phyloP scores from a whole-genome alignment of 2,113 vertebrate genomes.

The Passer montanus region DNA sequence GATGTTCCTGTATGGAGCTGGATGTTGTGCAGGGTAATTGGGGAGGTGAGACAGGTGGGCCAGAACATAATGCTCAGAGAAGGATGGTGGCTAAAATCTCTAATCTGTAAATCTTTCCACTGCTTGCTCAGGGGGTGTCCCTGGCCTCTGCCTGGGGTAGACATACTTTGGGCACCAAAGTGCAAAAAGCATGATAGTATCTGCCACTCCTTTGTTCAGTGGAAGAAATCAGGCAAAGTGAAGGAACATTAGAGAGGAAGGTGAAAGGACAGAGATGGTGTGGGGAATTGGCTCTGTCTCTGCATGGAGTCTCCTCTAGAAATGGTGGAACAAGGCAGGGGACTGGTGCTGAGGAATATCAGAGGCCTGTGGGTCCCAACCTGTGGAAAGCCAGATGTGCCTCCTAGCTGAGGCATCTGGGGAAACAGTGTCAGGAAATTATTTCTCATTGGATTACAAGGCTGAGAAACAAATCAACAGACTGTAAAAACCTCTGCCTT shows the following conservation, averaged over 20 bases:
- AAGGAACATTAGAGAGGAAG: background rate
- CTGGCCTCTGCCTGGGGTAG: background rate
- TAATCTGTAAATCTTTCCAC: background rate
- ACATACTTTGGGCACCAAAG: background rate
- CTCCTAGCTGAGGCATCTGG: background rate
- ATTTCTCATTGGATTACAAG: slow-evolving; percentile 19
- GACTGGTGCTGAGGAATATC: background rate
- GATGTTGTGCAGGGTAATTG: background rate
- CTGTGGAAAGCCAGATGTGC: background rate
- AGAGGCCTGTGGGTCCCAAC: background rate
- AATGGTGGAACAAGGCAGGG: background rate
- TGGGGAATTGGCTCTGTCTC: background rate
- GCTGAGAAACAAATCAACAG: slow-evolving; percentile 12
- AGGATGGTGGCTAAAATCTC: background rate
- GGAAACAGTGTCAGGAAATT: background rate
- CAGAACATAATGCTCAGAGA: background rate
- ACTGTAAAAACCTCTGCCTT: slow-evolving; percentile 5
- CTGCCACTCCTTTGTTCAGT: background rate
- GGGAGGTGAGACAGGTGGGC: background rate
- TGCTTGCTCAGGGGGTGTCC: background rate
- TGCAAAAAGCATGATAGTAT: background rate
- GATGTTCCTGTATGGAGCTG: background rate
- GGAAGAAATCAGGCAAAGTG: background rate
- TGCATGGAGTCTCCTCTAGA: background rate
- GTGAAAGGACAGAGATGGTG: background rate